Conservation (phyloP, 2,797 vertebrate species). For the Sphenodon punctatus region DNA sequence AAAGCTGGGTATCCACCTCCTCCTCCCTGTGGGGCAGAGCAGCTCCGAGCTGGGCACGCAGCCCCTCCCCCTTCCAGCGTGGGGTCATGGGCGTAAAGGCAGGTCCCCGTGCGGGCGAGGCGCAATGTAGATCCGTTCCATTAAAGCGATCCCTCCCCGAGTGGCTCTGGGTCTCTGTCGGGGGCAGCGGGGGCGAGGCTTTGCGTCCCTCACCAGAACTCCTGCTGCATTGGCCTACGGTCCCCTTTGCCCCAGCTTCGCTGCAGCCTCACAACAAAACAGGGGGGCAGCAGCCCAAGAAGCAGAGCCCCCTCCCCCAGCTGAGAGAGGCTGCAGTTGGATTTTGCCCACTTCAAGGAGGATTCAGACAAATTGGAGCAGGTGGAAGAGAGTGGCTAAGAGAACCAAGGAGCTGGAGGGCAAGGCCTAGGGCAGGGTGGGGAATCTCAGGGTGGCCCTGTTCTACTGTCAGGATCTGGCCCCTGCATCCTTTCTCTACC, state of each 20-base stretch:
- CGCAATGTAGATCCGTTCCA: slow-evolving; percentile 15
- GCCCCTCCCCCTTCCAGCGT: not conserved
- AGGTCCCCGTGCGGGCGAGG: slow-evolving; percentile 53
- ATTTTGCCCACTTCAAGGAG: not conserved
- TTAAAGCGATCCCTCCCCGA: slow-evolving; percentile 49
- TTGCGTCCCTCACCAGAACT: not conserved
- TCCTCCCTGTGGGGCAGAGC: not conserved
- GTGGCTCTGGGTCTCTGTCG: fast-evolving
- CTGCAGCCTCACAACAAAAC: not conserved
- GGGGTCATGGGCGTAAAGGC: not conserved
- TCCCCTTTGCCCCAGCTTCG: no score
- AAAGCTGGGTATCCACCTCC: fast-evolving
- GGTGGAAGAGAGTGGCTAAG: not conserved
- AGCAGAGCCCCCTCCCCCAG: no score
- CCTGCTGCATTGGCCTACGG: no score
- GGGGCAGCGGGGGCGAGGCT: no score
- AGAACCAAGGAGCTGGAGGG: no score
- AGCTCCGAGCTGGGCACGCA: not conserved
- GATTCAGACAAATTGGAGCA: not conserved
- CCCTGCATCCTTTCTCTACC: no score
- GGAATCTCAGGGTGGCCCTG: no score
- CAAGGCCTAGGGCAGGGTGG: no score
- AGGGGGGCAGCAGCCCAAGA: not conserved
- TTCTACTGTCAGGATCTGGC: no score
- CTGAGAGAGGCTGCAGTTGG: not conserved